phyloP scores from a whole-genome alignment of 2,888 invertebrate species.

The Polyommatus iphigenia region DNA sequence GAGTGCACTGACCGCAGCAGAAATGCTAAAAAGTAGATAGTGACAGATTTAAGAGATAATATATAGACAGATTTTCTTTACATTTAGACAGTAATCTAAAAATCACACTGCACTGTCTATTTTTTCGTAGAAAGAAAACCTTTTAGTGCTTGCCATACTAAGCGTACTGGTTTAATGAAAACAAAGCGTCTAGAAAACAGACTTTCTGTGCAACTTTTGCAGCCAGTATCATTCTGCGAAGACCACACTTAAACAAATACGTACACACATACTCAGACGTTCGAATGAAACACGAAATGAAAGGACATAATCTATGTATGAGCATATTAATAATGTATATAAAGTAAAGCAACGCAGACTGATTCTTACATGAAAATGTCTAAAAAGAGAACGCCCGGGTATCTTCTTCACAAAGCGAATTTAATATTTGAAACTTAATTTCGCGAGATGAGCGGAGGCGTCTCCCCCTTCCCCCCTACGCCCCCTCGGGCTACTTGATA shows the following conservation, averaged over 20 bases:
- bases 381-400: conserved; percentile 42
- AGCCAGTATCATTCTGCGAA: background rate
- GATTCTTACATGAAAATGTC: conserved; percentile 33
- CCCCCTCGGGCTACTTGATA: conserved; percentile 34
- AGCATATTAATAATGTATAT: conserved; percentile 17
- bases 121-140: no score
- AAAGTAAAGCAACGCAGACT: conserved; percentile 24
- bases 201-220: background rate
- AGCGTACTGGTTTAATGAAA: background rate
- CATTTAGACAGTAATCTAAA: no score
- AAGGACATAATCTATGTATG: conserved; percentile 3
- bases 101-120: no score
- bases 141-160: background rate
- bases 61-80: no score
- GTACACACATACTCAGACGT: background rate
- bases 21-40: no score
- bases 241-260: background rate
- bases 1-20: no score
- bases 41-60: no score
- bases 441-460: conserved; percentile 57
- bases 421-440: conserved; percentile 76
- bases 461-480: conserved; percentile 32
- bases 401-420: conserved; percentile 65
- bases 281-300: background rate
- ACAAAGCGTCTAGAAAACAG: background rate